Percentiles rank a stretch among this genome's conserved stretches.
Conservation (phyloP, 92 coral and sea anemone genomes). For the Parazoanthus atlanticus region DNA sequence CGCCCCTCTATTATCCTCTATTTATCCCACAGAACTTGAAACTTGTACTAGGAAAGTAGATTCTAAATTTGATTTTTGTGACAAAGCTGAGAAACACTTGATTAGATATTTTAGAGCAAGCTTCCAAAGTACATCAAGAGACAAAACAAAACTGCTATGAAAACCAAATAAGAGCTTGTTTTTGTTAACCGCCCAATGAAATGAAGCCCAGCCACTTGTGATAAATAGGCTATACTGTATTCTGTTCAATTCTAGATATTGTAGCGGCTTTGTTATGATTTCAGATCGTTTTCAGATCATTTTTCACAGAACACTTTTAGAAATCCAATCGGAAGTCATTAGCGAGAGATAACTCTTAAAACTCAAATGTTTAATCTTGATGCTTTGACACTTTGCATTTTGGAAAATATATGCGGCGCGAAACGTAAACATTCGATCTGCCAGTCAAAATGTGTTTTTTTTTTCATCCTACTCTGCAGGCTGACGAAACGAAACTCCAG, state of each 20-base stretch:
- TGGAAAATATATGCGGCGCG: not conserved
- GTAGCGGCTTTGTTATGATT: not conserved
- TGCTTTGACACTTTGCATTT: not conserved
- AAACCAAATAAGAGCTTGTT: no score
- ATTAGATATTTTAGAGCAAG: not conserved
- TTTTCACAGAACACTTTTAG: not conserved
- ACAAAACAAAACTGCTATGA: not conserved
- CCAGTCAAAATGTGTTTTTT: no score
- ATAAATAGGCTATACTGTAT: not conserved
- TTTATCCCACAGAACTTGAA: not conserved
- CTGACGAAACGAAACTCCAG: not conserved
- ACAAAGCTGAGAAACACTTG: not conserved
- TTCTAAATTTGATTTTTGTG: not conserved
- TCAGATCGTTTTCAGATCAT: not conserved
- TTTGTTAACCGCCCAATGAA: not conserved
- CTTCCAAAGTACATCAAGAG: not conserved
- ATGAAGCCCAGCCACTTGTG: not conserved
- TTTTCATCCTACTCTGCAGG: not conserved
- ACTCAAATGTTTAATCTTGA: not conserved
- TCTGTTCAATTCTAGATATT: not conserved
- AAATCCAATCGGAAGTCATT: slow-evolving; percentile 27
- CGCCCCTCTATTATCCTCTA: no score
- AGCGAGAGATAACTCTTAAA: not conserved
- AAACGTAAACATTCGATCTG: not conserved
- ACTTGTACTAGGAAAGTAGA: not conserved